phyloP scores from a whole-genome alignment of 2,888 invertebrate genomes.

The Andrena bucephala region DNA sequence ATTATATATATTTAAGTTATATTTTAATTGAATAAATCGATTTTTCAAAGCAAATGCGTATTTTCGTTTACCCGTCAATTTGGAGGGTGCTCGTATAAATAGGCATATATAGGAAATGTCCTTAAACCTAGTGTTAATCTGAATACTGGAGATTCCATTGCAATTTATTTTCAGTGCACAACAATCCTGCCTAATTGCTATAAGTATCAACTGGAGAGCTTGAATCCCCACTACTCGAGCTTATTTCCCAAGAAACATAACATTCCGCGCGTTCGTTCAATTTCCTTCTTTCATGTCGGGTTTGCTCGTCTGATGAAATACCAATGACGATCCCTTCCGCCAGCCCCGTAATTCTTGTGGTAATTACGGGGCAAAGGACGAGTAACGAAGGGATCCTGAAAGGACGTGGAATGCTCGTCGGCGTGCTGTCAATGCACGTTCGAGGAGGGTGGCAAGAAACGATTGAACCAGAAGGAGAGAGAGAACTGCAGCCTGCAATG shows the following conservation, averaged over 20 bases:
- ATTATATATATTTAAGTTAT: no score
- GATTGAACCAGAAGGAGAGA: constrained; percentile 31
- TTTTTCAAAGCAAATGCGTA: no score
- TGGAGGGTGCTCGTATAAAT: no score
- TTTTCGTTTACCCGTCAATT: no score
- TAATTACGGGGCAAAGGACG: constrained; percentile 65
- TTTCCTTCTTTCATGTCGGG: constrained; percentile 41
- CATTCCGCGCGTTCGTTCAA: constrained; percentile 15
- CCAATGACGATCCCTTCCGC: constrained; percentile 39
- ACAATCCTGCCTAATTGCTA: neutral
- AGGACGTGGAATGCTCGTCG: constrained; percentile 53
- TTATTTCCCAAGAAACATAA: neutral
- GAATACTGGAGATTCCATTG: no score
- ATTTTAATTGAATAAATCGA: no score
- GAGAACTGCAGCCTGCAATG: constrained; percentile 69
- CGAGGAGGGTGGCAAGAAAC: constrained; percentile 32
- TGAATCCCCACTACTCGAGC: neutral
- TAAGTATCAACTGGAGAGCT: constrained; percentile 11
- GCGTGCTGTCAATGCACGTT: constrained; percentile 40
- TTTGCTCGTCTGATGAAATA: constrained; percentile 46
- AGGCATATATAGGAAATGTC: no score
- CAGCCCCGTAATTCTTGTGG: constrained; percentile 37
- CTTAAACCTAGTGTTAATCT: no score
- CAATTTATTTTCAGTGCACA: no score
- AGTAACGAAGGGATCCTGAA: constrained; percentile 59